phyloP scores from a whole-genome alignment of 2,113 vertebrate genomes.

The Rhadina sibilatrix region DNA sequence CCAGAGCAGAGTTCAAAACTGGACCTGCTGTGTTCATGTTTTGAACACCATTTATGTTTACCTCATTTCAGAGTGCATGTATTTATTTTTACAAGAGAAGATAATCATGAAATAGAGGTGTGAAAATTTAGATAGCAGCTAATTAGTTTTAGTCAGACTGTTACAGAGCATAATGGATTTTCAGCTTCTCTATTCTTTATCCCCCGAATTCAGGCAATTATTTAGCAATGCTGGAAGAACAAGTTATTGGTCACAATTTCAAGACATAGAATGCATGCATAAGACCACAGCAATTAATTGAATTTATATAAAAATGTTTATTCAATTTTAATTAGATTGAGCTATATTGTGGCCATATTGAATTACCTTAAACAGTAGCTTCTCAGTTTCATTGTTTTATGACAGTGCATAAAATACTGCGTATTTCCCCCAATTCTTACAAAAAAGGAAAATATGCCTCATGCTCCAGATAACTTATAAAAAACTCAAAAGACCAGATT shows the following conservation, averaged over 20 bases:
- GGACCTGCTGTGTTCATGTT: neutral
- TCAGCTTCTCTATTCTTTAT: conserved; percentile 66
- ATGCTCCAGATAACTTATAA: neutral
- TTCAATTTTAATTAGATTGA: conserved; percentile 63
- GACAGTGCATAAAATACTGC: neutral
- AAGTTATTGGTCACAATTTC: conserved; percentile 71
- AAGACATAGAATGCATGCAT: conserved; percentile 29
- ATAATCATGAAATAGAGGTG: conserved; percentile 69
- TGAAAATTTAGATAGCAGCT: conserved; percentile 78
- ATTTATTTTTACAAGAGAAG: conserved; percentile 61
- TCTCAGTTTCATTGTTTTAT: conserved; percentile 6
- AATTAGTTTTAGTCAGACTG: conserved; percentile 75
- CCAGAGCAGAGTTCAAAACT: neutral
- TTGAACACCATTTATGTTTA: conserved; percentile 41
- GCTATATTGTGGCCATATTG: conserved; percentile 23
- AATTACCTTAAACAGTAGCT: conserved; percentile 17
- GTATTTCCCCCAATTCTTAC: neutral
- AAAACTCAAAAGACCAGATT: neutral
- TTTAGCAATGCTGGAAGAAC: conserved; percentile 53
- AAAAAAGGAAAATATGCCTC: neutral
- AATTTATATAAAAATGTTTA: conserved; percentile 72
- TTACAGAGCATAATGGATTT: conserved; percentile 73
- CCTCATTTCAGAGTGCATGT: neutral
- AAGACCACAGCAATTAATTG: conserved; percentile 71
- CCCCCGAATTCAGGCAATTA: conserved; percentile 71